phyloP scores from a whole-genome alignment of 2,797 vertebrate species.

The Chelon auratus region DNA sequence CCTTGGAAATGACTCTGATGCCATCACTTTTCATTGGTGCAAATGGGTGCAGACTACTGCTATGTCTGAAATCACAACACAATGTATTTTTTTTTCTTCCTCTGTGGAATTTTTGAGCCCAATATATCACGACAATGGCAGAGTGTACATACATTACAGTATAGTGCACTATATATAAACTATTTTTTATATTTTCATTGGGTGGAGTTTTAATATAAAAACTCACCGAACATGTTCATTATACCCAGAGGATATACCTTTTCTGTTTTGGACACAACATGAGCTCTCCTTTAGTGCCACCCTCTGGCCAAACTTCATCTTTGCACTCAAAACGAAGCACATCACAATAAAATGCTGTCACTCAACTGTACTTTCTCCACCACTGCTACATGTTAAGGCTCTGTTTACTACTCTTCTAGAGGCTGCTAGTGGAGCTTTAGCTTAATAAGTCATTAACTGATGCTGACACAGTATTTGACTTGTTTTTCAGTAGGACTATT shows the following conservation, averaged over 20 bases:
- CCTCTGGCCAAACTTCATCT: neutral
- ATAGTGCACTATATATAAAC: no score
- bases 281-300: neutral
- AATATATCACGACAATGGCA: neutral
- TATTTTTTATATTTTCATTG: neutral
- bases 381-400: neutral
- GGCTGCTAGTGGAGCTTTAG: neutral
- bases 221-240: neutral
- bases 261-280: neutral
- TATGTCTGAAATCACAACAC: conserved; percentile 1
- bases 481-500: neutral
- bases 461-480: neutral
- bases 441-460: neutral
- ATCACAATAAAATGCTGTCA: neutral
- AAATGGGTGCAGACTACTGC: neutral
- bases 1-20: conserved; percentile 2
- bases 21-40: neutral
- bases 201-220: neutral
- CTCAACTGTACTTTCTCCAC: neutral
- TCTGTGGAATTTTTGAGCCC: neutral
- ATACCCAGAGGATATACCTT: conserved; percentile 14
- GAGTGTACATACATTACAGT: neutral
- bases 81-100: neutral
- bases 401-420: neutral
- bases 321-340: neutral